Evolutionary conservation across 2,888 invertebrate genomes (phyloP).

Genomic region (Gastracanthus pulcherrimus): DNA sequence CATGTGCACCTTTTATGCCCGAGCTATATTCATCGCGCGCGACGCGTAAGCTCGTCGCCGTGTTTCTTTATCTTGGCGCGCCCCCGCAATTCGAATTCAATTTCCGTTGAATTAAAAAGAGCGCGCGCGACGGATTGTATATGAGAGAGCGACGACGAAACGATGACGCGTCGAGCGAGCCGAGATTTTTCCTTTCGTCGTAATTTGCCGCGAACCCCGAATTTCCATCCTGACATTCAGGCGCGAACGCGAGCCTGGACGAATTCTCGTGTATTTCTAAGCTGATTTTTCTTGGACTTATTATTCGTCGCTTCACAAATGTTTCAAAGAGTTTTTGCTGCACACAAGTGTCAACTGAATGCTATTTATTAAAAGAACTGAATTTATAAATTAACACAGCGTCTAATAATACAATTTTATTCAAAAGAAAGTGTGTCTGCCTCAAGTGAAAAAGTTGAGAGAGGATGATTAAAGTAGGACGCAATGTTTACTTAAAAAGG

Average conservation of each 20-base stretch:
- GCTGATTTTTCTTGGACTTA: not conserved
- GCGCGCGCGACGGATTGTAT: not conserved
- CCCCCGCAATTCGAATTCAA: conserved; percentile 46
- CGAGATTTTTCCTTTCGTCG: conserved; percentile 7
- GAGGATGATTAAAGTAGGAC: no score
- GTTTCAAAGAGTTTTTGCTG: no score
- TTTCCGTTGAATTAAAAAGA: conserved; percentile 38
- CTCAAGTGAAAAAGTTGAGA: conserved; percentile 22
- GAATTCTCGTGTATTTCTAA: no score
- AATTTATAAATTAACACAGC: no score
- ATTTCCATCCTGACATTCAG: conserved; percentile 30
- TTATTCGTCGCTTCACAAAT: no score
- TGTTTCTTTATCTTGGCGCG: conserved; percentile 16
- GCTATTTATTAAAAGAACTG: no score
- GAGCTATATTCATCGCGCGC: conserved; percentile 35
- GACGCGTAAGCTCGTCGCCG: no score
- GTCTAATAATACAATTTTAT: no score
- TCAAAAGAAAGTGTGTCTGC: conserved; percentile 20
- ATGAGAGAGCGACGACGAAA: not conserved
- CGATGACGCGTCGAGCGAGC: no score
- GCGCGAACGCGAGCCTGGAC: not conserved
- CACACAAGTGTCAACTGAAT: no score
- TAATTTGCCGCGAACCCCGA: not conserved
- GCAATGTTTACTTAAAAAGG: no score
- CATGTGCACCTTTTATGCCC: conserved; percentile 32